Conservation (phyloP, 2,113 vertebrate species). For the Ceyx melanurus region DNA sequence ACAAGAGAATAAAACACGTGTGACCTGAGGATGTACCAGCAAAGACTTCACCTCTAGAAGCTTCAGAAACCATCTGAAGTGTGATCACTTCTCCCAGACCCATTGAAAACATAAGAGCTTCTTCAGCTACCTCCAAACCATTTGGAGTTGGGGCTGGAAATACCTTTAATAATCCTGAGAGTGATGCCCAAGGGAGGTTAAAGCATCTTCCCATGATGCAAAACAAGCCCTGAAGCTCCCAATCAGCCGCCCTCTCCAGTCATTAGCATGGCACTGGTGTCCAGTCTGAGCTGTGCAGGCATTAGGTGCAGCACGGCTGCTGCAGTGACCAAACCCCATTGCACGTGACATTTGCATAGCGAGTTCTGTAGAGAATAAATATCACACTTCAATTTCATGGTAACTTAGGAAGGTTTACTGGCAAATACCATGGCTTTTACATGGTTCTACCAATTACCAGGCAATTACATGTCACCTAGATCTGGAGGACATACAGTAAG, state of each 20-base stretch:
- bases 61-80: not conserved
- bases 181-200: not conserved
- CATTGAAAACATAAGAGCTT: not conserved
- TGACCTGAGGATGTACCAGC: fast-evolving
- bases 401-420: constrained; percentile 59
- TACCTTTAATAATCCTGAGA: not conserved
- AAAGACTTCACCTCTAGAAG: not conserved
- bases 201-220: not conserved
- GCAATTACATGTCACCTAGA: constrained; percentile 62
- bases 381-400: constrained; percentile 65
- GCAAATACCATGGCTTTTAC: constrained; percentile 61
- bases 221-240: not conserved
- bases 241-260: fast-evolving
- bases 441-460: constrained; percentile 65
- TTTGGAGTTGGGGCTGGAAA: not conserved
- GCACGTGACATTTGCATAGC: not conserved
- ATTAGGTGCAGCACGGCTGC: fast-evolving
- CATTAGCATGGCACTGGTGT: fast-evolving
- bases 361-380: constrained; percentile 31
- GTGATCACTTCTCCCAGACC: not conserved
- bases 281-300: fast-evolving
- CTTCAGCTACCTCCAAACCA: not conserved
- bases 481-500: constrained; percentile 41
- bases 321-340: not conserved
- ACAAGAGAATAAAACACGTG: not conserved